Conservation (phyloP, 2,113 vertebrate species). For the Albula goreensis region DNA sequence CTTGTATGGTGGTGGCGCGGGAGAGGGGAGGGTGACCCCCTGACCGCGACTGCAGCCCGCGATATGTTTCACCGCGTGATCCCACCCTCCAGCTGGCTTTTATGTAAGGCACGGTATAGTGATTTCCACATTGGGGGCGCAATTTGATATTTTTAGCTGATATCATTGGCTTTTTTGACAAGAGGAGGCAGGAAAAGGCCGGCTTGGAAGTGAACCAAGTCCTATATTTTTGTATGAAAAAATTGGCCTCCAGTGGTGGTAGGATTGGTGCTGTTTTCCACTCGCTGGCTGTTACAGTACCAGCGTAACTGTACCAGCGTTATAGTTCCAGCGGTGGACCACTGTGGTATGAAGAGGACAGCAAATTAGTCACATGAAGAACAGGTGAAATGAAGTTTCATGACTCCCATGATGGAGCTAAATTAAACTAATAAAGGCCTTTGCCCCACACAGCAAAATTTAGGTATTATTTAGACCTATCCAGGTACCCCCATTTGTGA, state of each 20-base stretch:
- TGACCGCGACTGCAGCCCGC: neutral
- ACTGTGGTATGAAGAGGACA: neutral
- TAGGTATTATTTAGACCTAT: too few species aligned
- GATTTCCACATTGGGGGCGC: neutral
- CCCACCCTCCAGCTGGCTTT: slow-evolving; percentile 4
- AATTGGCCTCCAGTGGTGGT: neutral
- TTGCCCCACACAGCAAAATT: too few species aligned
- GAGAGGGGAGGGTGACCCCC: neutral
- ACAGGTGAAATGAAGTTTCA: too few species aligned
- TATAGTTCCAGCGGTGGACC: neutral
- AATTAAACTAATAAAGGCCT: too few species aligned
- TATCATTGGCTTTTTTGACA: slow-evolving; percentile 6
- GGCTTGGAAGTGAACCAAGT: neutral
- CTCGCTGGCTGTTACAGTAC: neutral
- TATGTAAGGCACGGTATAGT: neutral
- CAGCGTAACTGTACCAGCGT: neutral
- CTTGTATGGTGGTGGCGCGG: slow-evolving; percentile 29
- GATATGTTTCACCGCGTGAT: neutral
- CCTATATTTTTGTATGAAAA: neutral
- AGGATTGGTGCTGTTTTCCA: neutral
- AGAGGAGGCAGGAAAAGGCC: neutral
- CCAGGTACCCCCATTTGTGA: too few species aligned
- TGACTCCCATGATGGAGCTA: too few species aligned
- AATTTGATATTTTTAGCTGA: slow-evolving; percentile 23
- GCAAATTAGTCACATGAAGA: neutral